Percentiles rank a stretch among this genome's conserved stretches.
These are phyloP conservation scores for Xestia c-nigrum DNA, from an alignment of 2,888 invertebrate species.

Conservation along the genomic window DNA sequence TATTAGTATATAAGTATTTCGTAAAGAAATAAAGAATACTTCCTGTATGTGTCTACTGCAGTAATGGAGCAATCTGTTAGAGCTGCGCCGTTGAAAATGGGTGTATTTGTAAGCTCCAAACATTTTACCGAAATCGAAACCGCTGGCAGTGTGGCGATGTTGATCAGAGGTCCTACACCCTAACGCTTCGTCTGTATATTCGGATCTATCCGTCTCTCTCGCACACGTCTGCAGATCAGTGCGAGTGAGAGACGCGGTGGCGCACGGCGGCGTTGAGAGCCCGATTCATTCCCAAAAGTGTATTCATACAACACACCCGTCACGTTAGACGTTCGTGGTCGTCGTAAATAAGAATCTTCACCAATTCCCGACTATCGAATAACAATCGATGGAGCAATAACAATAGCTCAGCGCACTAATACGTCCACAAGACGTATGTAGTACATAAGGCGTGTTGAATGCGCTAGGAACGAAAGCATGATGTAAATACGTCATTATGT, in stretches of 20 bases:
- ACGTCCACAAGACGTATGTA: constrained; percentile 15
- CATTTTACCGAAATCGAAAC: constrained; percentile 24
- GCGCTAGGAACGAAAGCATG: constrained; percentile 55
- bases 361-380: constrained; percentile 57
- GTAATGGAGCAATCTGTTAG: constrained; percentile 15
- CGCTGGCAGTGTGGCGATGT: constrained; percentile 9
- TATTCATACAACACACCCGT: constrained; percentile 42
- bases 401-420: constrained; percentile 38
- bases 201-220: no score
- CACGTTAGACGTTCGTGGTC: constrained; percentile 35
- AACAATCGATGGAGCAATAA: constrained; percentile 52
- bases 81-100: constrained; percentile 1
- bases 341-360: constrained; percentile 56
- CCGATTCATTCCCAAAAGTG: constrained; percentile 43
- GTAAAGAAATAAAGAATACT: background rate
- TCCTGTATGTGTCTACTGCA: background rate
- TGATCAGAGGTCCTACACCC: no score
- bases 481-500: constrained; percentile 57
- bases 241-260: constrained; percentile 1
- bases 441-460: constrained; percentile 9
- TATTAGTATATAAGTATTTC: background rate
- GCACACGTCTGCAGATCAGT: no score
- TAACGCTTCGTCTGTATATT: no score
- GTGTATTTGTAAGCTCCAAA: constrained; percentile 35
- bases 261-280: constrained; percentile 15